Conservation (phyloP, 2,888 invertebrate genomes). For the Agapostemon virescens region DNA sequence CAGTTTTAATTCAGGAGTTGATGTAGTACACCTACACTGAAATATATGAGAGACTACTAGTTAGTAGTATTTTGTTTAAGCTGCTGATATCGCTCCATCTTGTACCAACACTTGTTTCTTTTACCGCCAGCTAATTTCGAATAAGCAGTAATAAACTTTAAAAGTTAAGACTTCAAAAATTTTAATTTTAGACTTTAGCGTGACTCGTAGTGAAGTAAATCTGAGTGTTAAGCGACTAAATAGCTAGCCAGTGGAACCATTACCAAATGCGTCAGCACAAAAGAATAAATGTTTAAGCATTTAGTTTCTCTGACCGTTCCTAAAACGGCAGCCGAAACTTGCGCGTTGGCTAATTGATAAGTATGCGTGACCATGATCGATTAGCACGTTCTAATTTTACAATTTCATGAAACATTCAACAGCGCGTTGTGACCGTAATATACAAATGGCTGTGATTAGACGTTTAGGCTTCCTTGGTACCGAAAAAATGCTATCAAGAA, state of each 20-base stretch:
- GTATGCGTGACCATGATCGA: neutral
- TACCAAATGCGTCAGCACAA: neutral
- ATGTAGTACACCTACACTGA: too few species aligned
- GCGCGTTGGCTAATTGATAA: neutral
- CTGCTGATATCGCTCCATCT: too few species aligned
- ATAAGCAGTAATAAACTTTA: neutral
- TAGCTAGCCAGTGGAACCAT: neutral
- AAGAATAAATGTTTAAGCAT: neutral
- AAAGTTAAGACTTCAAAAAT: too few species aligned
- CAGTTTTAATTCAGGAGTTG: too few species aligned
- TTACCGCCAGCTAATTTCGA: too few species aligned
- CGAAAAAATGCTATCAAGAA: constrained; percentile 50
- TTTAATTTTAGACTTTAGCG: neutral
- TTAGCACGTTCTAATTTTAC: neutral
- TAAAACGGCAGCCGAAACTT: neutral
- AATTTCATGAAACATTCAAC: constrained; percentile 2
- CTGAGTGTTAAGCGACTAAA: neutral
- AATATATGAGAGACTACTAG: too few species aligned
- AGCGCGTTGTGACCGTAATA: neutral
- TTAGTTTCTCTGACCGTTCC: neutral
- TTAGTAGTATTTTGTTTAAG: too few species aligned
- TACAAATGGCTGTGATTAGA: constrained; percentile 29
- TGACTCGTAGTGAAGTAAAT: neutral
- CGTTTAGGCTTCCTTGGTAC: constrained; percentile 13
- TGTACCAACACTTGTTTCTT: too few species aligned